Conservation (phyloP, 2,888 invertebrate species). For the Drosophila sordidapex region DNA sequence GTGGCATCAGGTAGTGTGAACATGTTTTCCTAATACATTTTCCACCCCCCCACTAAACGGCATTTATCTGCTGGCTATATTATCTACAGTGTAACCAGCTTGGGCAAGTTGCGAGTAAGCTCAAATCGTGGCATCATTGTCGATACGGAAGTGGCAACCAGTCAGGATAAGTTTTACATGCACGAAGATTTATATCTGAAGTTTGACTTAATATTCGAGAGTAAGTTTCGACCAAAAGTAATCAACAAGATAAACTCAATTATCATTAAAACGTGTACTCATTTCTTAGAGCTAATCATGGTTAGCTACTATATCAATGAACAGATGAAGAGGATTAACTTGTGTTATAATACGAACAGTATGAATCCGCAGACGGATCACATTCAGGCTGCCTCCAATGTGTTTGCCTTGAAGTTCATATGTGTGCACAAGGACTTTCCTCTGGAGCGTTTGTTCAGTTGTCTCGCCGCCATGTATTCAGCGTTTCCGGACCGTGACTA, state of each 20-base stretch:
- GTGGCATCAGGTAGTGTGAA: slow-evolving; percentile 48
- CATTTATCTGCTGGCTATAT: not conserved
- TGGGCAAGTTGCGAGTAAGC: slow-evolving; percentile 34
- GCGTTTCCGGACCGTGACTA: slow-evolving; percentile 88
- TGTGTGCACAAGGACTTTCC: slow-evolving; percentile 59
- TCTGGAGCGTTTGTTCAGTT: slow-evolving; percentile 74
- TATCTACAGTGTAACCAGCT: slow-evolving; percentile 50
- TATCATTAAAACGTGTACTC: not conserved
- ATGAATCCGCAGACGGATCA: not conserved
- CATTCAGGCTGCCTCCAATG: slow-evolving; percentile 60
- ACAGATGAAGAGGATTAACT: slow-evolving; percentile 14
- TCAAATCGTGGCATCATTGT: slow-evolving; percentile 42
- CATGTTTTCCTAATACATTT: not conserved
- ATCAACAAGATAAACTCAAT: too few relatives aligned
- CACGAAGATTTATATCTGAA: slow-evolving; percentile 51
- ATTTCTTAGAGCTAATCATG: slow-evolving; percentile 50
- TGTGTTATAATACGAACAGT: slow-evolving; percentile 48
- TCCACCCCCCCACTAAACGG: not conserved
- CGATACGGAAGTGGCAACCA: not conserved
- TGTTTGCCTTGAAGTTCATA: slow-evolving; percentile 73
- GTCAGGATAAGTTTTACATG: slow-evolving; percentile 38
- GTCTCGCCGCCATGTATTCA: slow-evolving; percentile 89
- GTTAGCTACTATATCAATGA: slow-evolving; percentile 54
- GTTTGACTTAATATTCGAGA: slow-evolving; percentile 47
- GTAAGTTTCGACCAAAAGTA: slow-evolving; percentile 34